phyloP scores from a whole-genome alignment of 2,113 vertebrate species.

The Pimephales promelas region DNA sequence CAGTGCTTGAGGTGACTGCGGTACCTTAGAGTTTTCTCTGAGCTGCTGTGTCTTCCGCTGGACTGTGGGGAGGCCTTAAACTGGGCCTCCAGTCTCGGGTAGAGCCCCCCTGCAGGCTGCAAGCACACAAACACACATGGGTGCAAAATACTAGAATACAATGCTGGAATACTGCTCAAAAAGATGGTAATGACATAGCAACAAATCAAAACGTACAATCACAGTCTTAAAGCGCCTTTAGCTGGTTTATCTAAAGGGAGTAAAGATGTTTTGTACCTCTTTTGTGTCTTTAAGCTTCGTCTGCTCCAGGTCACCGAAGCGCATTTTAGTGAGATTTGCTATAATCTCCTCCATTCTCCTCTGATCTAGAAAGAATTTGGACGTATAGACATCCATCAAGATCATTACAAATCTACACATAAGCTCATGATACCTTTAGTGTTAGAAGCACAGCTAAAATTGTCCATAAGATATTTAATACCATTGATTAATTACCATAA shows the following conservation, averaged over 20 bases:
- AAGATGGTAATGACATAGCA: not conserved
- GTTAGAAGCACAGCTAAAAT: not conserved
- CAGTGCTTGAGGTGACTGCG: not conserved
- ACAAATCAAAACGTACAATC: not conserved
- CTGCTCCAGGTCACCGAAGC: conserved; percentile 89
- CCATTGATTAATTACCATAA: not conserved
- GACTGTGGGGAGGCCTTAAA: conserved; percentile 81
- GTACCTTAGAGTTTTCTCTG: conserved; percentile 82
- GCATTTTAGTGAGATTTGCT: conserved; percentile 90
- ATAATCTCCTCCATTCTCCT: conserved; percentile 94
- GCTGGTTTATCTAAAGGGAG: not conserved
- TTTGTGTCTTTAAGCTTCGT: conserved; percentile 87
- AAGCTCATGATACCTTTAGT: not conserved
- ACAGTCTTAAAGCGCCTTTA: conserved; percentile 14
- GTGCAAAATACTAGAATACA: conserved; percentile 28
- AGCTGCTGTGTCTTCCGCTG: conserved; percentile 76
- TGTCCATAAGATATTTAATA: not conserved
- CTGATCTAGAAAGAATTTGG: conserved; percentile 80
- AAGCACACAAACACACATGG: conserved; percentile 33
- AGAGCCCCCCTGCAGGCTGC: conserved; percentile 90
- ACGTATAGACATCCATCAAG: not conserved
- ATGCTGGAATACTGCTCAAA: conserved; percentile 13
- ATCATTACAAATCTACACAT: conserved; percentile 10
- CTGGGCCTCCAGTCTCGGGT: conserved; percentile 90
- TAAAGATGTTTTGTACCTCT: conserved; percentile 76